phyloP scores from a whole-genome alignment of 2,797 vertebrate genomes.

The Lagorchestes hirsutus region DNA sequence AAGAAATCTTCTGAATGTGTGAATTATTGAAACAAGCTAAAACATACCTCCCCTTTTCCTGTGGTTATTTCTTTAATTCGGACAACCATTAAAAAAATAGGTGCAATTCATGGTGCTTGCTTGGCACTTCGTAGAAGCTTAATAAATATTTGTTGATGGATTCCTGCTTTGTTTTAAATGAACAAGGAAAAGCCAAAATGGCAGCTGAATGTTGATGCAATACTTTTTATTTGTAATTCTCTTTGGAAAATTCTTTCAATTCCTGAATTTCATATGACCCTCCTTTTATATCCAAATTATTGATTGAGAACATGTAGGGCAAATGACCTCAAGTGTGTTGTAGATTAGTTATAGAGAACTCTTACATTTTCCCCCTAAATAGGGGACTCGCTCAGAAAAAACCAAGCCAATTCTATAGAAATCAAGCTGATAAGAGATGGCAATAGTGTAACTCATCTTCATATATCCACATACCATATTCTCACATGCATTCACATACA shows the following conservation, averaged over 20 bases:
- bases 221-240: background rate
- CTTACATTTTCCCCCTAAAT: background rate
- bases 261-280: background rate
- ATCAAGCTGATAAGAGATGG: background rate
- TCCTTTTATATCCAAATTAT: background rate
- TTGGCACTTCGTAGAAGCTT: background rate
- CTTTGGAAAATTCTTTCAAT: slow-evolving; percentile 22
- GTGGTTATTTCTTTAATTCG: slow-evolving; percentile 27
- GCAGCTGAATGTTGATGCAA: background rate
- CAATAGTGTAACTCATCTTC: background rate
- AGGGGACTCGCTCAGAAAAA: background rate
- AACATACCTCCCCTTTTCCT: slow-evolving; percentile 49
- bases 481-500: background rate
- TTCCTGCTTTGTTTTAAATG: slow-evolving; percentile 24
- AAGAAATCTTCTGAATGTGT: slow-evolving; percentile 51
- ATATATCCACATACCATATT: background rate
- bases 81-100: background rate
- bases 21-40: slow-evolving; percentile 30
- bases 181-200: slow-evolving; percentile 16
- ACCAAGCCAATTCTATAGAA: background rate
- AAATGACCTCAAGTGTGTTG: background rate
- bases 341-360: background rate
- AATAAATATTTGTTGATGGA: background rate
- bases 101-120: background rate
- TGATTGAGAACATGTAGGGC: slow-evolving; percentile 36